Evolutionary conservation across 2,888 invertebrate genomes (phyloP).

Genomic region (Ganaspis brasiliensis): DNA sequence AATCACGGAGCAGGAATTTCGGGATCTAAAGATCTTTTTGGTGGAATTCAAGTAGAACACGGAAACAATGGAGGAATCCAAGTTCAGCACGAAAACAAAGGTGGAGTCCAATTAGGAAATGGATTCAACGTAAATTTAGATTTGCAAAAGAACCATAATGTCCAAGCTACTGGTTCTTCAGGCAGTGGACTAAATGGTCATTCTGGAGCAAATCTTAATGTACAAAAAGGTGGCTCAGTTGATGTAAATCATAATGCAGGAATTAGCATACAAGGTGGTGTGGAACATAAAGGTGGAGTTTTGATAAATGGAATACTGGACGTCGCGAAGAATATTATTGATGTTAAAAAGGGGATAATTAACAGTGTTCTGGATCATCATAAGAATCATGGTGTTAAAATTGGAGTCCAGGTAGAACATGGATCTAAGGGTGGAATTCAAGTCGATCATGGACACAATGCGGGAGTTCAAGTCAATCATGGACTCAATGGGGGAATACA

Average conservation of each 20-base stretch:
- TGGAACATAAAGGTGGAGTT: neutral
- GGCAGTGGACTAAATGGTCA: neutral
- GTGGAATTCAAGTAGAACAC: neutral
- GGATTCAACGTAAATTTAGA: neutral
- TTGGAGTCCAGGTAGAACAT: neutral
- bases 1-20: neutral
- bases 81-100: slow-evolving; percentile 56
- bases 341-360: neutral
- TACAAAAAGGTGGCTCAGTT: neutral
- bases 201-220: neutral
- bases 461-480: neutral
- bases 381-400: neutral
- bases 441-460: neutral
- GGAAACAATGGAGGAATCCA: neutral
- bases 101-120: slow-evolving; percentile 69
- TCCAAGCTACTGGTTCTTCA: neutral
- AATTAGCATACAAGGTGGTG: neutral
- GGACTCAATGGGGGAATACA: neutral
- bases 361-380: neutral
- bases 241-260: neutral
- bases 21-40: neutral
- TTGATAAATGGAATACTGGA: neutral
- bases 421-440: neutral
- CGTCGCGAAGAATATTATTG: neutral
- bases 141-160: neutral